phyloP scores from a whole-genome alignment of 2,113 vertebrate genomes.

The Sturnira hondurensis region DNA sequence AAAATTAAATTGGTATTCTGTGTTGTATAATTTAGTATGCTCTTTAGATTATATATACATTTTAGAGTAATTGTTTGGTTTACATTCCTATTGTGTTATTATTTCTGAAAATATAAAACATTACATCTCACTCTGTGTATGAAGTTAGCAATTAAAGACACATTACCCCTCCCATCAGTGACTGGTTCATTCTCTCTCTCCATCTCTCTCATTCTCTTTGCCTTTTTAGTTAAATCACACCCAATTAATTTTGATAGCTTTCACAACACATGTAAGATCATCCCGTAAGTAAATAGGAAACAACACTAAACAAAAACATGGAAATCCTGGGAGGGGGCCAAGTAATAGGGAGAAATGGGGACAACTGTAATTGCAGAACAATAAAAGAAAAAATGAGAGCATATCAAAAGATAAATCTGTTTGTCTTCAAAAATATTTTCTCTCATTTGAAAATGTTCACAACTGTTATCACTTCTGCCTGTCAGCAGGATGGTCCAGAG shows the following conservation, averaged over 20 bases:
- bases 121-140: background rate
- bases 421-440: background rate
- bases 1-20: background rate
- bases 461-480: background rate
- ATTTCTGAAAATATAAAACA: background rate
- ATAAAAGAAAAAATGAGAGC: background rate
- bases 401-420: background rate
- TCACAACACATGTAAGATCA: background rate
- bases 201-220: background rate
- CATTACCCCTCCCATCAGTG: rapidly evolving
- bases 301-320: background rate
- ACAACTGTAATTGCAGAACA: no score
- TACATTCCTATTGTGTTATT: background rate
- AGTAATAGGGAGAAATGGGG: no score
- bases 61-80: background rate
- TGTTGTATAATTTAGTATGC: background rate
- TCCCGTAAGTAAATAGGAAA: background rate
- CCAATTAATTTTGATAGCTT: background rate
- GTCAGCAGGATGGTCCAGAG: background rate
- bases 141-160: background rate
- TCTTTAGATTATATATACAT: background rate
- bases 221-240: background rate
- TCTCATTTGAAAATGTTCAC: background rate
- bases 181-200: background rate
- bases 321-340: background rate